phyloP scores from a whole-genome alignment of 2,888 invertebrate species.

The Neoascia interrupta region DNA sequence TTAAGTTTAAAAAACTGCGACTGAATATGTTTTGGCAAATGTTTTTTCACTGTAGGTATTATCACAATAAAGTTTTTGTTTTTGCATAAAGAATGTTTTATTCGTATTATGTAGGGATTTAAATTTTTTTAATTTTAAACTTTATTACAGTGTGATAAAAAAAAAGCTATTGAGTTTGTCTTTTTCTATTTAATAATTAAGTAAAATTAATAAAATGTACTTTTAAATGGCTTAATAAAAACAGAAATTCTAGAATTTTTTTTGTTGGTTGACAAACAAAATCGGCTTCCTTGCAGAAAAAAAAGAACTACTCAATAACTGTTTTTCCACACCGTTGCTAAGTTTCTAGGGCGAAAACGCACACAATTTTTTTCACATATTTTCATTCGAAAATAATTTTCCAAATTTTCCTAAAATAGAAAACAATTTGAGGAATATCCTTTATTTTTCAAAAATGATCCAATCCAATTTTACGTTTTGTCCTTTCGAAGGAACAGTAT shows the following conservation, averaged over 20 bases:
- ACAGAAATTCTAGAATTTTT: no score
- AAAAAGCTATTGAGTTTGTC: no score
- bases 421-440: constrained; percentile 32
- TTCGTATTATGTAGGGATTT: neutral
- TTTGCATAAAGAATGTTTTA: neutral
- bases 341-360: constrained; percentile 17
- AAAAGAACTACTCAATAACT: no score
- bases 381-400: constrained; percentile 23
- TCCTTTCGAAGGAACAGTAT: constrained; percentile 42
- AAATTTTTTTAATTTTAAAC: neutral
- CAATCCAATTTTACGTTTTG: constrained; percentile 42
- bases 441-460: constrained; percentile 27
- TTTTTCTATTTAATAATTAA: no score
- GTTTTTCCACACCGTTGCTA: neutral
- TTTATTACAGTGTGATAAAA: neutral
- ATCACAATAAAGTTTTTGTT: constrained; percentile 30
- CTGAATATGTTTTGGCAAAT: no score
- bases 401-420: constrained; percentile 41
- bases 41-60: constrained; percentile 21
- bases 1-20: no score
- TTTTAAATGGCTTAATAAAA: no score
- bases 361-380: constrained; percentile 4
- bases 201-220: no score
- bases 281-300: no score
- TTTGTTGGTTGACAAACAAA: no score